phyloP scores from a whole-genome alignment of 2,888 invertebrate species.

The Copidosoma aretas region DNA sequence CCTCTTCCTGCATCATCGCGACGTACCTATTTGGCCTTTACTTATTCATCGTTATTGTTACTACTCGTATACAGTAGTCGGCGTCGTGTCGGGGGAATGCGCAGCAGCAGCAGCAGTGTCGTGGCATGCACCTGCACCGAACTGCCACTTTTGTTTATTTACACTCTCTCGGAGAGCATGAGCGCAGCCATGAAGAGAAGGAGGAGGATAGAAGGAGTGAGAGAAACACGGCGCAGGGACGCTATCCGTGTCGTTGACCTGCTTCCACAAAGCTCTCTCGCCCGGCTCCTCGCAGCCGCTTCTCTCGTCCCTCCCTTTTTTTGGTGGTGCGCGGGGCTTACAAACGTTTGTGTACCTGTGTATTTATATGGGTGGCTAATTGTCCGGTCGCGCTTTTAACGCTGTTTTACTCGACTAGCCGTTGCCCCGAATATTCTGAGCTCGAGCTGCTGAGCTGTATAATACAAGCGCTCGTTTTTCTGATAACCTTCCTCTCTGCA shows the following conservation, averaged over 20 bases:
- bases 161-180: conserved; percentile 4
- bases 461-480: too few relatives aligned
- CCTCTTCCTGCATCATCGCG: not conserved
- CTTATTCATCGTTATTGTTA: not conserved
- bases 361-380: too few relatives aligned
- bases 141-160: conserved; percentile 32
- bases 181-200: not conserved
- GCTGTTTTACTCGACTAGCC: too few relatives aligned
- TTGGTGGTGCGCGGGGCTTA: not conserved
- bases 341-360: not conserved
- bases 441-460: too few relatives aligned
- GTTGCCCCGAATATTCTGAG: too few relatives aligned
- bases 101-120: not conserved
- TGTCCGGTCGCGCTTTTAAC: too few relatives aligned
- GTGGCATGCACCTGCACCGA: too few relatives aligned
- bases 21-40: not conserved
- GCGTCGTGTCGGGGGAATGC: too few relatives aligned
- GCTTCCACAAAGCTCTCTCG: conserved; percentile 11
- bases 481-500: too few relatives aligned
- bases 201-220: not conserved
- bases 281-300: not conserved
- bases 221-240: too few relatives aligned
- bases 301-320: not conserved
- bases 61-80: not conserved
- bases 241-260: conserved; percentile 24